A percentile compares a stretch with the other conserved stretches of the same genome.
Evolutionary conservation across 2,888 invertebrate genomes (phyloP).

Genomic region (Aphelenchoides bicaudatus): DNA sequence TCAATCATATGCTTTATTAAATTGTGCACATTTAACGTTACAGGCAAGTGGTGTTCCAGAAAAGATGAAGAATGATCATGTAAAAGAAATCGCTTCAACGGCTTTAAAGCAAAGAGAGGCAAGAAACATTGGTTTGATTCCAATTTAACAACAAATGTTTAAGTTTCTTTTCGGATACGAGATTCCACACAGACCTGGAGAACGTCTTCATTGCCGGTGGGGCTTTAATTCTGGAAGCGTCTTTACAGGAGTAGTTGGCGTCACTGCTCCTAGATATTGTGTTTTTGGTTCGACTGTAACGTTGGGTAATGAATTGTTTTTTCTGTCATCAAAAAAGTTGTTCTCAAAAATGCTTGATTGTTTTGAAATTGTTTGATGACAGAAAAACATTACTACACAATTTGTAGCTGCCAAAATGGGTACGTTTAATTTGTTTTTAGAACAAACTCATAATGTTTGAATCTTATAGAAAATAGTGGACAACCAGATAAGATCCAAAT

Average conservation of each 20-base stretch:
- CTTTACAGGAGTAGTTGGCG: slow-evolving; percentile 57
- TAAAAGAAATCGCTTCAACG: slow-evolving; percentile 50
- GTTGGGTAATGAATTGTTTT: neutral
- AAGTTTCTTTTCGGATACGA: slow-evolving; percentile 53
- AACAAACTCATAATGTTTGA: too few relatives aligned
- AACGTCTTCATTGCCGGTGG: slow-evolving; percentile 55
- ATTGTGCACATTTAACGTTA: slow-evolving; percentile 53
- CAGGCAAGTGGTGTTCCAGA: slow-evolving; percentile 56
- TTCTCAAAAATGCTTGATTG: too few relatives aligned
- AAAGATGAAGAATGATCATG: slow-evolving; percentile 42
- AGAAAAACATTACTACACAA: neutral
- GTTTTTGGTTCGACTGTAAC: slow-evolving; percentile 55
- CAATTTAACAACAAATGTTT: slow-evolving; percentile 20
- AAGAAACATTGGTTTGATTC: slow-evolving; percentile 18
- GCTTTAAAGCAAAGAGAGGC: slow-evolving; percentile 54
- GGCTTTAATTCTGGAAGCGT: slow-evolving; percentile 58
- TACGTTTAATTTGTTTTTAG: too few relatives aligned
- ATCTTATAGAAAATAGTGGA: slow-evolving; percentile 53
- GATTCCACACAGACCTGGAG: slow-evolving; percentile 54
- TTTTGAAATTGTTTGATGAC: too few relatives aligned
- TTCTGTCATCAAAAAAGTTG: neutral
- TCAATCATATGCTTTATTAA: too few relatives aligned
- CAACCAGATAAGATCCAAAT: slow-evolving; percentile 54
- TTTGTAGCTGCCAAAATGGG: slow-evolving; percentile 59
- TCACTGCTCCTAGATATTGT: slow-evolving; percentile 55